Percentiles rank a stretch among this genome's conserved stretches.
Evolutionary conservation across 2,113 vertebrate genomes (phyloP).

Genomic region (Raphicerus campestris): DNA sequence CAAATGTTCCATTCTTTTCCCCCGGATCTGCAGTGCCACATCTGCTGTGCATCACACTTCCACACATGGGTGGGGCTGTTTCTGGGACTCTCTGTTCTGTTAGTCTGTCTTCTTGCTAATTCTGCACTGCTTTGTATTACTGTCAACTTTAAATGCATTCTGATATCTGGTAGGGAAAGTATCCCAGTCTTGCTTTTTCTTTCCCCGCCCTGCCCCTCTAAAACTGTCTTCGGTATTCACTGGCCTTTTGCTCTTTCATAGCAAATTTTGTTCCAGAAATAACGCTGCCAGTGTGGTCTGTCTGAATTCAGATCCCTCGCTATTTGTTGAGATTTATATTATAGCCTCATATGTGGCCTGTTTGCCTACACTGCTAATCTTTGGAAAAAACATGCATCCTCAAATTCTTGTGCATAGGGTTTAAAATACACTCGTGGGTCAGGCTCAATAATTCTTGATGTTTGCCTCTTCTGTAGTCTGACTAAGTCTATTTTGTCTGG

Average conservation of each 20-base stretch:
- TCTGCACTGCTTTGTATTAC: not conserved
- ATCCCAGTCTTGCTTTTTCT: not conserved
- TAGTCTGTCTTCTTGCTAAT: not conserved
- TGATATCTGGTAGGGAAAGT: not conserved
- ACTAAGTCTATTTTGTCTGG: not conserved
- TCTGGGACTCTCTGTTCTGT: not conserved
- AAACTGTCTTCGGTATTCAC: not conserved
- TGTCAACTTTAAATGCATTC: not conserved
- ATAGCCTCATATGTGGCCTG: not conserved
- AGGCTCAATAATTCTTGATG: not conserved
- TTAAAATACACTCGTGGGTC: not conserved
- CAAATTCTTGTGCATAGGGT: not conserved
- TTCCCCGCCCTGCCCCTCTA: rapidly evolving
- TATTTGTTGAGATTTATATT: not conserved
- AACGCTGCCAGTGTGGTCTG: not conserved
- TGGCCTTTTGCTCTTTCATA: not conserved
- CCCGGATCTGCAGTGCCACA: rapidly evolving
- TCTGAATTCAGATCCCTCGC: not conserved
- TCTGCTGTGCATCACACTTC: not conserved
- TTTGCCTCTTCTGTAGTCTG: not conserved
- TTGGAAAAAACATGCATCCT: not conserved
- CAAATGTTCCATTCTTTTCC: not conserved
- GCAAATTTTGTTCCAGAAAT: not conserved
- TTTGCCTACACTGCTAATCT: not conserved
- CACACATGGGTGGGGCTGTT: not conserved